phyloP scores from a whole-genome alignment of 2,113 vertebrate genomes.

The Tiliqua scincoides region DNA sequence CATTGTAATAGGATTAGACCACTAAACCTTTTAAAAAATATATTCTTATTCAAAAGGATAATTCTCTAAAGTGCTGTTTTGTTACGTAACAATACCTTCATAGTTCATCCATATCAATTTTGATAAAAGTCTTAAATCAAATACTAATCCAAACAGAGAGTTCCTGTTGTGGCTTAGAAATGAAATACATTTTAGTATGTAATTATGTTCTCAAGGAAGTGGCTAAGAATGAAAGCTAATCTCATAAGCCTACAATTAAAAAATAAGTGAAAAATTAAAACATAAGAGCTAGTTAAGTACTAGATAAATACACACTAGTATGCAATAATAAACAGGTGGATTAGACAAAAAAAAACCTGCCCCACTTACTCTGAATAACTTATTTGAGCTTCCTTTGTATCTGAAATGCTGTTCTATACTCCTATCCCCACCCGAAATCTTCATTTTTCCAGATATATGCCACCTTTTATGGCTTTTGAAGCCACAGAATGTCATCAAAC shows the following conservation, averaged over 20 bases:
- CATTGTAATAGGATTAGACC: too few species aligned
- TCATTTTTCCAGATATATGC: background rate
- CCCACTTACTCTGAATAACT: background rate
- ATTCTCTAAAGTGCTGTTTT: background rate
- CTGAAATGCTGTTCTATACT: background rate
- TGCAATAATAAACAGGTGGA: background rate
- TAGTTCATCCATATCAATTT: background rate
- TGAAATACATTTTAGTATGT: slow-evolving; percentile 9
- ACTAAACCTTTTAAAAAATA: slow-evolving; percentile 8
- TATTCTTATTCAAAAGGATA: background rate
- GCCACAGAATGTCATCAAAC: background rate
- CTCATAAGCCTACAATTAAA: slow-evolving; percentile 25
- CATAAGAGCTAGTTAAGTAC: background rate
- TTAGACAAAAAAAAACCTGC: background rate
- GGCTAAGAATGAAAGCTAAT: slow-evolving; percentile 29
- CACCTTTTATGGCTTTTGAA: background rate
- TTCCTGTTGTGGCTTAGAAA: slow-evolving; percentile 9
- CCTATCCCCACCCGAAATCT: background rate
- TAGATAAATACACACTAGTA: background rate
- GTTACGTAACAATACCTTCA: background rate
- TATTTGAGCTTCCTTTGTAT: background rate
- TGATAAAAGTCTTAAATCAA: slow-evolving; percentile 29
- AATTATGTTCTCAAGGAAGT: slow-evolving; percentile 1
- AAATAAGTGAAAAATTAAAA: slow-evolving; percentile 15
- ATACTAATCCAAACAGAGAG: slow-evolving; percentile 19